These are phyloP conservation scores for Parasteatoda lunata DNA, from an alignment of 2,888 invertebrate genomes.

Conservation along the genomic window DNA sequence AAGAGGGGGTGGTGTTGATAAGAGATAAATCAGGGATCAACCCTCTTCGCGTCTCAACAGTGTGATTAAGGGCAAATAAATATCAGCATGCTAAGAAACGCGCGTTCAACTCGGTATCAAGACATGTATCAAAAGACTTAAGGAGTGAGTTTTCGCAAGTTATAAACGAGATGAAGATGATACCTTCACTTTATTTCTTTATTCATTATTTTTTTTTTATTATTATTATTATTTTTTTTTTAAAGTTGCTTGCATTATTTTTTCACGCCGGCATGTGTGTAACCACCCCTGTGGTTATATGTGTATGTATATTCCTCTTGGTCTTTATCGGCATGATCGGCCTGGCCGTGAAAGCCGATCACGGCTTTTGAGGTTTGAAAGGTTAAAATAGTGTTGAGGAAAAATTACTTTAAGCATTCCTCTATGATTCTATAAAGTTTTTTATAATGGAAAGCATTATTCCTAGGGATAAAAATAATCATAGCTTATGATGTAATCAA, in stretches of 20 bases:
- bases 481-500: no score
- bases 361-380: not conserved
- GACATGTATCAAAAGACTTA: not conserved
- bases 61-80: slow-evolving; percentile 23
- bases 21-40: slow-evolving; percentile 40
- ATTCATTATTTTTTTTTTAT: not conserved
- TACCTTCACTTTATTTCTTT: not conserved
- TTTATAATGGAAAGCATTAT: no score
- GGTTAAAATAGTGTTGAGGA: not conserved
- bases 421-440: no score
- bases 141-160: slow-evolving; percentile 23
- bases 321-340: not conserved
- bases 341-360: slow-evolving; percentile 12
- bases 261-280: slow-evolving; percentile 16
- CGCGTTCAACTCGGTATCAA: not conserved
- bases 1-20: slow-evolving; percentile 14
- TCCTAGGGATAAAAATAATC: no score
- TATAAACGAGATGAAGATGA: not conserved
- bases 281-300: slow-evolving; percentile 24
- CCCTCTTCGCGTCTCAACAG: slow-evolving; percentile 24
- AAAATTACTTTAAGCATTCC: not conserved
- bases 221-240: not conserved
- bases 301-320: not conserved
- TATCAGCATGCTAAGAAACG: slow-evolving; percentile 4
- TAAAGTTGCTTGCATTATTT: not conserved